A percentile compares a stretch with the other conserved stretches of the same genome.
These are phyloP conservation scores for Chromis chromis DNA, from an alignment of 2,797 vertebrate species.

Conservation along the genomic window DNA sequence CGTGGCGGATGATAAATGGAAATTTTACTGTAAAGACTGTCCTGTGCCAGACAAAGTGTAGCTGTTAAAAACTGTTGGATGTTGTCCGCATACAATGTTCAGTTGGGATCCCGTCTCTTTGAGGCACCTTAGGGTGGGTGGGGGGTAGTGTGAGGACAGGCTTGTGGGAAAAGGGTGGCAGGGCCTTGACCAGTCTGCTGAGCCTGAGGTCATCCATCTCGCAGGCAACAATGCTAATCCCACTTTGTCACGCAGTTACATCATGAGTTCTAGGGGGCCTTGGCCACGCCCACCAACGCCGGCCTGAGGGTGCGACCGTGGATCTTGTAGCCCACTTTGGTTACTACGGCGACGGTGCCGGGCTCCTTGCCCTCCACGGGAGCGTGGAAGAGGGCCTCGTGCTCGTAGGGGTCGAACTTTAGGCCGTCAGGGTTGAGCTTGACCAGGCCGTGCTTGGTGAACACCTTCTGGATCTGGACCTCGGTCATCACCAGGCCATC, in stretches of 20 bases:
- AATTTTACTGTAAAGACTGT: neutral
- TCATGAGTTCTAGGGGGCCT: conserved; percentile 82
- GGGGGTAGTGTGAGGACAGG: neutral
- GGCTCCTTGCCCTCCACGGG: conserved; percentile 91
- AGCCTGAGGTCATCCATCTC: conserved; percentile 35
- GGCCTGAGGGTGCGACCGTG: conserved; percentile 94
- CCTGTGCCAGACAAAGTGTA: neutral
- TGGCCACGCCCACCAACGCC: conserved; percentile 94
- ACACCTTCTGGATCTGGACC: conserved; percentile 95
- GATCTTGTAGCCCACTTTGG: conserved; percentile 96
- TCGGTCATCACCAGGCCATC: conserved; percentile 96
- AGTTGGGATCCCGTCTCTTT: conserved; percentile 33
- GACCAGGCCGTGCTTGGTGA: conserved; percentile 92
- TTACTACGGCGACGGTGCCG: conserved; percentile 91
- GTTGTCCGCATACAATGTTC: conserved; percentile 48
- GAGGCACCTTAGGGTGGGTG: conserved; percentile 46
- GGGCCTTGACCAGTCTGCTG: conserved; percentile 32
- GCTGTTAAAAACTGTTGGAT: conserved; percentile 45
- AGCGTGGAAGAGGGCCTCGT: conserved; percentile 93
- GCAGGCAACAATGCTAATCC: conserved; percentile 35
- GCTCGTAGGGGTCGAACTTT: conserved; percentile 97
- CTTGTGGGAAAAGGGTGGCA: neutral
- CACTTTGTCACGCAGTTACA: conserved; percentile 7
- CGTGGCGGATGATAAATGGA: conserved; percentile 11
- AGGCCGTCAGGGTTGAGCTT: conserved; percentile 91